These are phyloP conservation scores for Drepana arcuata DNA, from an alignment of 1,140 invertebrate genomes.

Conservation along the genomic window DNA sequence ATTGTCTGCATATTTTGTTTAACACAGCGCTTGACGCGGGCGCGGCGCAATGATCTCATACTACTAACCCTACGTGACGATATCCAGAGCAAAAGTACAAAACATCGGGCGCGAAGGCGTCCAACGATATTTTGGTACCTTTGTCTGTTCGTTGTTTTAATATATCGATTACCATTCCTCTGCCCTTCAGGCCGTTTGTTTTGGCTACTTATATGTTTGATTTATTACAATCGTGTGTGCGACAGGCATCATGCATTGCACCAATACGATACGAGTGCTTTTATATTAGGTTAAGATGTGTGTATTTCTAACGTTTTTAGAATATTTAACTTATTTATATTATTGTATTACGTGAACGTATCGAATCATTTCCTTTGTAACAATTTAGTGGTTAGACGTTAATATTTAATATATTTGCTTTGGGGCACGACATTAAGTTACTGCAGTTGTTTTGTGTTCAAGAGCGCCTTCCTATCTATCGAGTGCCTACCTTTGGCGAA, in stretches of 20 bases:
- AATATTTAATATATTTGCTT: conserved; percentile 72
- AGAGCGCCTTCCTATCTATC: conserved; percentile 59
- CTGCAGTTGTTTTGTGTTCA: conserved; percentile 59
- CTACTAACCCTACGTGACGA: conserved; percentile 62
- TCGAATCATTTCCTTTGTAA: conserved; percentile 68
- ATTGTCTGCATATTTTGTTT: conserved; percentile 68
- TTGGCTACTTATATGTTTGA: conserved; percentile 49
- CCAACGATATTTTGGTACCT: conserved; percentile 64
- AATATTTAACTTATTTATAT: conserved; percentile 72
- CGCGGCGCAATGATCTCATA: conserved; percentile 66
- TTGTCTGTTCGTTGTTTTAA: conserved; percentile 58
- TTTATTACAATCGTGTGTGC: conserved; percentile 19
- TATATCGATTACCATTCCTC: conserved; percentile 57
- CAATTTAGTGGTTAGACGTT: conserved; percentile 68
- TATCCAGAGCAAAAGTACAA: conserved; percentile 68
- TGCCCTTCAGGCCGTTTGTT: conserved; percentile 44
- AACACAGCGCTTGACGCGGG: conserved; percentile 55
- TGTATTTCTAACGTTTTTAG: conserved; percentile 71
- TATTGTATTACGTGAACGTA: conserved; percentile 69
- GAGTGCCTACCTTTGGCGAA: conserved; percentile 53
- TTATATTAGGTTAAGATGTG: conserved; percentile 69
- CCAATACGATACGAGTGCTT: conserved; percentile 60
- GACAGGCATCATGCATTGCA: conserved; percentile 25
- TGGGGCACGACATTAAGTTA: conserved; percentile 60
- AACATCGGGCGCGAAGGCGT: too few relatives aligned